Base-by-base conservation (phyloP, 2,113 vertebrate species). In the Alligator mississippiensis region DNA sequence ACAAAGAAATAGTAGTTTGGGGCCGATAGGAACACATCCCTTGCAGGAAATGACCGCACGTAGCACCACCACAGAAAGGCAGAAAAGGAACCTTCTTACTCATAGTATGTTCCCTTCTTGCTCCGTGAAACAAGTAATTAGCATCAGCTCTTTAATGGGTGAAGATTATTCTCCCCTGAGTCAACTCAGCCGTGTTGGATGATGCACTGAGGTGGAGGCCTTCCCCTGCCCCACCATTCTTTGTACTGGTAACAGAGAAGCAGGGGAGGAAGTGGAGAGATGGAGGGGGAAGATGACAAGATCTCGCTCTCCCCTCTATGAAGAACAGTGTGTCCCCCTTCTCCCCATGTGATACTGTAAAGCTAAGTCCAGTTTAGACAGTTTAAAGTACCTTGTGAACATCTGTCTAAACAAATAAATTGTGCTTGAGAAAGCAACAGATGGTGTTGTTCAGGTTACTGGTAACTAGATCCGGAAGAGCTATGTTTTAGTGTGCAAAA, bases 201-300 rank as follows among this genome's bases (percentile, higher is more conserved):
- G 19, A 55, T 70, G 9, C 34, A 17, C 79, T 27, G 60, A 74
- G 21, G 5, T n/a, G 38, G 47, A 62, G 66, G 75, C 24, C n/a
- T 85, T 7, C 27, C 6, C 5, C 9, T 24, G 34, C 64, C 76
- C 63, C 34, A 14, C 59, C 5, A 6, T 4, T 79, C 58, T 78
- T 15, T 18, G 38, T 57, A 3, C 19, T 12, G 12, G 3, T 47
- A 47, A 3, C 82, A 57, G 62, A 72, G 24, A 21, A 14, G 47
- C 3, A 12, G 57, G 57, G 19, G 25, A 90, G 19, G 47, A 80
- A 76, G 34, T 15, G 0, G 0, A 28, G 38, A 58, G 63, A 47
- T 87, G 61, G 60, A n/a, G 34, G 47, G 47, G 9, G 47, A 47
- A 47, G 47, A 9, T 47, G 47, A 47, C 47, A 47, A 30, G 68